phyloP scores from a whole-genome alignment of 2,888 invertebrate genomes.

The Heteromyza rotundicornis region DNA sequence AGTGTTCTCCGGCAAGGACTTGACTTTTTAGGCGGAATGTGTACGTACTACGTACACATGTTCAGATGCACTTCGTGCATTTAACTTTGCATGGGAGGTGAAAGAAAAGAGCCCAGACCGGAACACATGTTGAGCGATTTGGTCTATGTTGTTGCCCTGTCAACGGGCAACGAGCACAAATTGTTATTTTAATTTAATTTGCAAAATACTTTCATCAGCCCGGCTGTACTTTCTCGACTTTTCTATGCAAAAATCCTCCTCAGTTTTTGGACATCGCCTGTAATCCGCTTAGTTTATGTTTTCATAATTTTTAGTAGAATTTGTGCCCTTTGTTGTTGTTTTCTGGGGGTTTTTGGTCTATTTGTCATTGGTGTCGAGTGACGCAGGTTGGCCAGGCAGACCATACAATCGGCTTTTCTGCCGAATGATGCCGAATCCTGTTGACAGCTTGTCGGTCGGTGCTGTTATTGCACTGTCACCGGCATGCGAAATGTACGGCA shows the following conservation, averaged over 20 bases:
- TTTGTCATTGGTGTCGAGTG: too few species aligned
- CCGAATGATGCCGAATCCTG: too few species aligned
- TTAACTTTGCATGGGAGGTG: not conserved
- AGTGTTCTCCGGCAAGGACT: too few species aligned
- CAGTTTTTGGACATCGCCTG: not conserved
- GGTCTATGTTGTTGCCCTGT: not conserved
- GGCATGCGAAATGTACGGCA: not conserved
- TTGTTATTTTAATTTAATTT: conserved; percentile 4
- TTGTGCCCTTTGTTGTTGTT: too few species aligned
- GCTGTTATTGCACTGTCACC: not conserved
- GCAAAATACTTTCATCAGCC: not conserved
- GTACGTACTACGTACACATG: not conserved
- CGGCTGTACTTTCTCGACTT: not conserved
- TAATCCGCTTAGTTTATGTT: conserved; percentile 4
- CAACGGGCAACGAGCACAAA: not conserved
- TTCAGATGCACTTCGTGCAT: not conserved
- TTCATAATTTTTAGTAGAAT: not conserved
- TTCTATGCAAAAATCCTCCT: not conserved
- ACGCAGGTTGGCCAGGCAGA: too few species aligned
- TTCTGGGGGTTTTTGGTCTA: too few species aligned
- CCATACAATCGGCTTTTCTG: too few species aligned
- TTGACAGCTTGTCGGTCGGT: too few species aligned
- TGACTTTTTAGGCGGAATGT: not conserved
- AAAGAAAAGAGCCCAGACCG: too few species aligned
- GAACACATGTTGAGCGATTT: not conserved